These are phyloP conservation scores for Phorcus lineatus DNA, from an alignment of 2,888 invertebrate genomes.

Conservation along the genomic window DNA sequence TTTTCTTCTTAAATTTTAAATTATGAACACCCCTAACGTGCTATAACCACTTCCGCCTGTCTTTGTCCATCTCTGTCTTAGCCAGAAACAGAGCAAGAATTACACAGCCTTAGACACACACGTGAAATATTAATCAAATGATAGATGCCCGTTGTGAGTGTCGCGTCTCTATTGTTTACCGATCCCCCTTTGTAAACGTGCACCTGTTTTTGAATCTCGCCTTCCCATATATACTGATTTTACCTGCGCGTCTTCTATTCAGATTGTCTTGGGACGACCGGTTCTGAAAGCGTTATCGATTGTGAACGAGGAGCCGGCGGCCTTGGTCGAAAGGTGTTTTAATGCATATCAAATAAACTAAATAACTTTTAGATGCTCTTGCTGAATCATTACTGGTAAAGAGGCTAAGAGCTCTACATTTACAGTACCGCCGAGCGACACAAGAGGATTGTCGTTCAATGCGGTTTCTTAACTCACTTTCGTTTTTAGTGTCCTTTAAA, in stretches of 20 bases:
- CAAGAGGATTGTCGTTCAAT: not conserved
- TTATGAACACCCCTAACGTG: no score
- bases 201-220: not conserved
- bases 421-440: not conserved
- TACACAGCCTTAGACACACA: not conserved
- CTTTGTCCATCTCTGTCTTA: no score
- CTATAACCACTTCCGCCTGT: no score
- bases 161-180: not conserved
- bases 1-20: no score
- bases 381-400: not conserved
- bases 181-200: not conserved
- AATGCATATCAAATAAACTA: constrained; percentile 1
- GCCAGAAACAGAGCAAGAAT: no score
- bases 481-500: not conserved
- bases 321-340: not conserved
- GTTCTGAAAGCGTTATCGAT: no score
- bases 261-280: no score
- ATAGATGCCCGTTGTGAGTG: not conserved
- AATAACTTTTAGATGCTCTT: not conserved
- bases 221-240: constrained; percentile 1
- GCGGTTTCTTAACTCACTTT: not conserved
- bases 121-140: not conserved
- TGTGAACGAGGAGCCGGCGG: not conserved
- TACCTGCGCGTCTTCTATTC: not conserved
- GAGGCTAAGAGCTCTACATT: not conserved